phyloP scores from a whole-genome alignment of 2,113 vertebrate species.

The Chloropsis cyanopogon region DNA sequence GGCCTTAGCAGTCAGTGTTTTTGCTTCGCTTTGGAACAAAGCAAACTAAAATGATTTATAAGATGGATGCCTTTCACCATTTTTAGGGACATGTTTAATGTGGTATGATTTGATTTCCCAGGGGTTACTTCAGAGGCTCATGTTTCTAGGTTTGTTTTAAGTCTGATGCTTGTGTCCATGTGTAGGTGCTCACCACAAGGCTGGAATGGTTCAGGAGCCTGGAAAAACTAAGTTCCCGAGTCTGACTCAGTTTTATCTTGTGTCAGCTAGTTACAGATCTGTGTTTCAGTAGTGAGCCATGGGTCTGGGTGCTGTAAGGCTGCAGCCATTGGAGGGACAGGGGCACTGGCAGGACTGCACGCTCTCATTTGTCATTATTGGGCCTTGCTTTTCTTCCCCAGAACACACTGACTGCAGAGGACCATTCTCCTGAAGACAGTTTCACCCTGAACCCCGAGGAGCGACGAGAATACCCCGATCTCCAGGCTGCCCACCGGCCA shows the following conservation, averaged over 20 bases:
- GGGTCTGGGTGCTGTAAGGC: background rate
- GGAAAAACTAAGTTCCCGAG: background rate
- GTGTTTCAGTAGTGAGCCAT: rapidly evolving
- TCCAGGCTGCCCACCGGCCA: conserved; percentile 74
- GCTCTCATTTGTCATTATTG: background rate
- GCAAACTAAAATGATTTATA: background rate
- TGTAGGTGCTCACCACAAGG: background rate
- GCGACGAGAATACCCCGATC: conserved; percentile 70
- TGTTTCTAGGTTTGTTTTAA: background rate
- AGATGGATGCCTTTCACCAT: background rate
- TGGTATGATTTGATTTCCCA: background rate
- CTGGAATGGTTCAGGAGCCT: background rate
- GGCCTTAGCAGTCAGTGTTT: background rate
- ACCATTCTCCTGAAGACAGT: conserved; percentile 65
- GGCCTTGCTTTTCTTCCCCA: conserved; percentile 21
- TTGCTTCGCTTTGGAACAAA: background rate
- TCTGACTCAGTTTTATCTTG: background rate
- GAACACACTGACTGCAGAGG: conserved; percentile 78
- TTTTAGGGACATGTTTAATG: background rate
- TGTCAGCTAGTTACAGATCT: background rate
- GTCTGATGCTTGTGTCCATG: background rate
- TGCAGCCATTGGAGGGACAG: rapidly evolving
- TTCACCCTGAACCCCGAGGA: conserved; percentile 74
- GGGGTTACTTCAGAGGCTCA: background rate
- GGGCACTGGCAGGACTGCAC: background rate